A percentile compares a stretch with the other conserved stretches of the same genome.
These are phyloP conservation scores for Corbicula japonica DNA, from an alignment of 2,888 invertebrate species.

Conservation along the genomic window DNA sequence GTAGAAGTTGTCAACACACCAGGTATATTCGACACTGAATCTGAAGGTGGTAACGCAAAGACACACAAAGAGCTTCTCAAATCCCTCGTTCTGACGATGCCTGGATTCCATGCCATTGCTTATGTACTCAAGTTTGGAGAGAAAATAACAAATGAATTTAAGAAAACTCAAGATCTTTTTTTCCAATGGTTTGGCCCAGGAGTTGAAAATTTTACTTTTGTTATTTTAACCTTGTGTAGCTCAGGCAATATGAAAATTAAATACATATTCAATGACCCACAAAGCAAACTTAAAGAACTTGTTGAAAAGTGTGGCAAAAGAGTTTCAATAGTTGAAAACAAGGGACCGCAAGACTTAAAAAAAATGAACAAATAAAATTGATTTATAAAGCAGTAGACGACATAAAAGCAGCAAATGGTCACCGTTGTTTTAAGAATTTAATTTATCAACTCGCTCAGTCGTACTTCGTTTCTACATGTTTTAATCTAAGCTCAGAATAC, in stretches of 20 bases:
- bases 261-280: neutral
- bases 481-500: too few relatives aligned
- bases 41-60: neutral
- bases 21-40: slow-evolving; percentile 21
- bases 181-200: slow-evolving; percentile 13
- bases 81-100: neutral
- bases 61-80: slow-evolving; percentile 10
- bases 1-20: slow-evolving; percentile 29
- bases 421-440: neutral
- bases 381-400: neutral
- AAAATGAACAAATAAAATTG: neutral
- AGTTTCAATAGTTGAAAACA: slow-evolving; percentile 7
- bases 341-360: neutral
- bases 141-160: slow-evolving; percentile 19
- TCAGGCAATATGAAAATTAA: neutral
- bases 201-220: slow-evolving; percentile 19
- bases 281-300: neutral
- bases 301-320: neutral
- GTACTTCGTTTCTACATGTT: too few relatives aligned
- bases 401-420: neutral
- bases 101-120: slow-evolving; percentile 28
- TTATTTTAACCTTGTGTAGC: slow-evolving; percentile 10
- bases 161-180: slow-evolving; percentile 14
- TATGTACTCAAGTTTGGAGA: slow-evolving; percentile 9
- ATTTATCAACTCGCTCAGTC: slow-evolving; percentile 1